These are phyloP conservation scores for Cabera pusaria DNA, from an alignment of 2,888 invertebrate genomes.

Conservation along the genomic window DNA sequence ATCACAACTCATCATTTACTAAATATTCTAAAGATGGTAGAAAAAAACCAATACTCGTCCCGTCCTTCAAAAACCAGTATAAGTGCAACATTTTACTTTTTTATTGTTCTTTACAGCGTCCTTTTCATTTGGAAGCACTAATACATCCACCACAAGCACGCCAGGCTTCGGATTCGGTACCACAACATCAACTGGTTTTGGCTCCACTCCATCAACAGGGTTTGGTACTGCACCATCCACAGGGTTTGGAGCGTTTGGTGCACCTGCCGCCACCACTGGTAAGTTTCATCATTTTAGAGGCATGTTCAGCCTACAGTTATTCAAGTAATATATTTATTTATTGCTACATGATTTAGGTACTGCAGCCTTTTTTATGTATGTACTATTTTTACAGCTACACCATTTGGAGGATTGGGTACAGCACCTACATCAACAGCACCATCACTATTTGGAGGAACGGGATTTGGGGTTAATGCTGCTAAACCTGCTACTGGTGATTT, in stretches of 20 bases:
- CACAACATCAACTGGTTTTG: constrained; percentile 57
- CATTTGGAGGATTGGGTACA: constrained; percentile 79
- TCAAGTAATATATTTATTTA: no score
- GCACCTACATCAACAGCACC: constrained; percentile 79
- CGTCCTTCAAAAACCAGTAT: no score
- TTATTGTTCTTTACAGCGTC: constrained; percentile 51
- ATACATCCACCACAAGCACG: constrained; percentile 75
- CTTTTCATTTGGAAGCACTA: constrained; percentile 78
- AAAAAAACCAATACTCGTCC: no score
- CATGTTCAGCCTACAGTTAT: no score
- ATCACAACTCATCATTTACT: no score
- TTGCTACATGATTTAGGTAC: no score
- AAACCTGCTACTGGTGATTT: constrained; percentile 67
- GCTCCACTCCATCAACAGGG: constrained; percentile 43
- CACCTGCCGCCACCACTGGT: constrained; percentile 62
- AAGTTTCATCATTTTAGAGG: constrained; percentile 1
- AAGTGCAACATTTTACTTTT: neutral
- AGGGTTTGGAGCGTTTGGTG: constrained; percentile 73
- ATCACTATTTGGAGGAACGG: constrained; percentile 78
- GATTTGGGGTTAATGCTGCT: constrained; percentile 72
- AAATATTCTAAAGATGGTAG: no score
- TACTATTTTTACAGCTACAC: constrained; percentile 45
- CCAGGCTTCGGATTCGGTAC: constrained; percentile 74
- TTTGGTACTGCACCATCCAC: constrained; percentile 46
- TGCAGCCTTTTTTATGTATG: no score